Evolutionary conservation across 2,797 vertebrate species (phyloP), one percentile per base, ranked within the genome.

Genomic region (Chrysolophus pictus): DNA sequence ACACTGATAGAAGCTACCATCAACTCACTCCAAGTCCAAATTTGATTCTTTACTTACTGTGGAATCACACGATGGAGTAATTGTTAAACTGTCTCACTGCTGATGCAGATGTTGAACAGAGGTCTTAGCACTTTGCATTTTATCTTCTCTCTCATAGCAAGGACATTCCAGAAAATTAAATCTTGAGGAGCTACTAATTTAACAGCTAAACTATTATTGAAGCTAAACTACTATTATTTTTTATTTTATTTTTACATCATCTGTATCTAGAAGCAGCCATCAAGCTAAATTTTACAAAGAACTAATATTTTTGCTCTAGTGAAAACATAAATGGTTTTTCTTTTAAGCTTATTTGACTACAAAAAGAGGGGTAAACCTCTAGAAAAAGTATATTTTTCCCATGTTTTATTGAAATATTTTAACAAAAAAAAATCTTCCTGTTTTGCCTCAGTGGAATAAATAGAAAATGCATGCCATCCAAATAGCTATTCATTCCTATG

Each of bases 381-480:
- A 74, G 11, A 4, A 71, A 69, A 64, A 85, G 85, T 39, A 16
- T 10, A 49, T 41, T 78, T 19, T 0, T 1, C 4, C 9, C 8
- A 49, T 60, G 2, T 39, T 68, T 69, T 58, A 39, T 63, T 77
- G 63, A 81, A 80, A 53, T 85, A 70, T 68, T 93, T 28, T 47
- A 74, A n/a, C 4, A 55, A n/a, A 28, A 41, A 41, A 41, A 90
- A 74, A 22, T 6, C 4, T 90, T 93, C 39, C 53, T 58, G 9
- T 5, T 44, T 91, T 89, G 85, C 21, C 14, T 82, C 49, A 75
- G 22, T 35, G 23, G 58, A 88, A 76, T 62, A 85, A 90, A 67
- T 63, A 63, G 23, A 69, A 77, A 90, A 39, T 0, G 0, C 29
- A 69, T 60, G 12, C 15, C 10, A 2, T 82, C 42, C 67, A 59